A percentile compares a stretch with the other conserved stretches of the same genome.
Evolutionary conservation across 2,797 vertebrate genomes (phyloP).

Genomic region (Silurus aristotelis): DNA sequence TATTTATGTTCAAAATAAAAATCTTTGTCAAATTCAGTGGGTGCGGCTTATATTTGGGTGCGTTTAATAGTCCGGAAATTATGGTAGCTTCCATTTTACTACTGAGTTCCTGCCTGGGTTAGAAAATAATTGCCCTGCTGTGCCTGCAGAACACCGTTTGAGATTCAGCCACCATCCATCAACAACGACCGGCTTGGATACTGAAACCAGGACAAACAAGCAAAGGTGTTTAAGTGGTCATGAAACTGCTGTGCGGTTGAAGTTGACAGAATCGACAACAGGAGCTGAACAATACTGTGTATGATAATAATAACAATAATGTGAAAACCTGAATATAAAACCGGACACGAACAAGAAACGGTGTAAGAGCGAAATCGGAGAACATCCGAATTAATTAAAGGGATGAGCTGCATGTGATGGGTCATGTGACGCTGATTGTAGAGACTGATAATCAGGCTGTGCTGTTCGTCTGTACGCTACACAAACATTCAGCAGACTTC

Average conservation of each 20-base stretch:
- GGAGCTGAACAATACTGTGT: no score
- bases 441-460: neutral
- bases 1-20: no score
- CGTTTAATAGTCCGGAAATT: no score
- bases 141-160: neutral
- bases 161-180: neutral
- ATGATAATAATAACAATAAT: no score
- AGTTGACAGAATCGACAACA: neutral
- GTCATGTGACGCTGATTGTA: neutral
- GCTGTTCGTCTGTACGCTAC: neutral
- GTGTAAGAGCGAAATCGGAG: neutral
- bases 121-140: neutral
- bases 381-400: neutral
- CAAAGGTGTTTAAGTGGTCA: neutral
- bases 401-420: neutral
- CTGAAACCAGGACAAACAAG: neutral
- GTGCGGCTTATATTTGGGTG: no score
- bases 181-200: neutral
- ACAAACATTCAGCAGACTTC: neutral
- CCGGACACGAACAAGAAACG: neutral
- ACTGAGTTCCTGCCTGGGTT: neutral
- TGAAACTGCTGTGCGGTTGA: neutral
- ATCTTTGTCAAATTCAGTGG: no score
- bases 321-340: neutral
- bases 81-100: neutral